Evolutionary conservation across 2,113 vertebrate genomes (phyloP).

Genomic region (Centropus bengalensis): DNA sequence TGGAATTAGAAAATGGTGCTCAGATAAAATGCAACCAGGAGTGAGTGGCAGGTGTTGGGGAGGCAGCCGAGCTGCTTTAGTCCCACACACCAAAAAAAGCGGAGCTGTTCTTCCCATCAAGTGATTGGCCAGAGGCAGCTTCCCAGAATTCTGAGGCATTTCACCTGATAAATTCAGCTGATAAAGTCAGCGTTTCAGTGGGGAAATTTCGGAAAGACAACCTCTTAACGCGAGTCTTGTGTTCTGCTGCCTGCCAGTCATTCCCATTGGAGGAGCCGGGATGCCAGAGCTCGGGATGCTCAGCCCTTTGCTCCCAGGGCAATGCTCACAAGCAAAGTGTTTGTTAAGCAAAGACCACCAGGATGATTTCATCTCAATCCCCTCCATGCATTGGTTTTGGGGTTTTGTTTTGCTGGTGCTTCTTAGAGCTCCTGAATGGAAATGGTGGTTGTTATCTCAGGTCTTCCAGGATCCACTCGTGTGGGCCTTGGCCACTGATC

Average conservation of each 20-base stretch:
- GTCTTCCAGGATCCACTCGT: background rate
- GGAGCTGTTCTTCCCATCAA: background rate
- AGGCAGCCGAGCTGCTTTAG: background rate
- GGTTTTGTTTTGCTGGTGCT: background rate
- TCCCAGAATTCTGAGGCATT: conserved; percentile 39
- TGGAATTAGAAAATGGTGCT: conserved; percentile 37
- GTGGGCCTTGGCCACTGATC: too few relatives aligned
- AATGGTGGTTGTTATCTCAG: background rate
- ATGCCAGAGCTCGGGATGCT: fast-evolving
- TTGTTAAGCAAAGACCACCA: background rate
- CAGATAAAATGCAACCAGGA: conserved; percentile 14
- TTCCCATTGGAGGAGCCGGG: background rate
- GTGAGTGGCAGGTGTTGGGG: conserved; percentile 27
- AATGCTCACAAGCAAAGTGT: background rate
- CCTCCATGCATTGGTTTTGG: background rate
- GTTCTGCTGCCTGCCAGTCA: background rate
- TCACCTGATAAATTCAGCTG: conserved; percentile 42
- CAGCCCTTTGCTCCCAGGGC: background rate
- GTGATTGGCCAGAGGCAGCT: conserved; percentile 25
- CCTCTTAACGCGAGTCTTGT: background rate
- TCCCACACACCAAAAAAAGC: background rate
- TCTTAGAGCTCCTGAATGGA: background rate
- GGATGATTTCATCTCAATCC: background rate
- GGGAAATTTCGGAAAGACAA: background rate
- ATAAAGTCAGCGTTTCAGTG: background rate